These are phyloP conservation scores for Zygaena filipendulae DNA, from an alignment of 2,888 invertebrate genomes.

Conservation along the genomic window DNA sequence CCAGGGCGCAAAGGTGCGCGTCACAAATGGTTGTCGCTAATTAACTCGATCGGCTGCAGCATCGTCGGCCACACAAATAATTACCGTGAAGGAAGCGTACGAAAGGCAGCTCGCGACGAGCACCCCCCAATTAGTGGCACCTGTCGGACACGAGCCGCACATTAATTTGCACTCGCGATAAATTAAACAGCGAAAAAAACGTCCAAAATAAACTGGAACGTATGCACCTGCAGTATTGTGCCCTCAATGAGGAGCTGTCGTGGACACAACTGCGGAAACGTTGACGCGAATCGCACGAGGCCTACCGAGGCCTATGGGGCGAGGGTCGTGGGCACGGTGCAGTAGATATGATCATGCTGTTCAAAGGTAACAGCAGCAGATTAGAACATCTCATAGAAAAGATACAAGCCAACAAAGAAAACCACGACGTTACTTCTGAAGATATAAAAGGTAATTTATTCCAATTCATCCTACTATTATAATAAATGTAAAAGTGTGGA, in stretches of 20 bases:
- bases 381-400: conserved; percentile 88
- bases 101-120: conserved; percentile 38
- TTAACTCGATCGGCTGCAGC: conserved; percentile 39
- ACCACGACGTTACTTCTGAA: conserved; percentile 64
- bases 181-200: conserved; percentile 50
- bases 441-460: conserved; percentile 54
- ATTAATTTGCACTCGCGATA: conserved; percentile 58
- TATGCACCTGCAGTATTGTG: conserved; percentile 57
- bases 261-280: neutral
- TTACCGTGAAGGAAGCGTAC: conserved; percentile 56
- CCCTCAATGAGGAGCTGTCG: too few species aligned
- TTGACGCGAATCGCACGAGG: too few species aligned
- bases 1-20: conserved; percentile 41
- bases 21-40: conserved; percentile 32
- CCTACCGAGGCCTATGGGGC: too few species aligned
- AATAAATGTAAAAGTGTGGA: too few species aligned
- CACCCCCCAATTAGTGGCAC: conserved; percentile 57
- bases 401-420: conserved; percentile 87
- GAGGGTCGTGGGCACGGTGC: conserved; percentile 1
- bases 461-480: too few species aligned
- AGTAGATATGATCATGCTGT: conserved; percentile 79
- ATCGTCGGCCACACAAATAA: conserved; percentile 49
- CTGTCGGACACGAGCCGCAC: conserved; percentile 53
- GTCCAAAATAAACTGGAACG: conserved; percentile 56
- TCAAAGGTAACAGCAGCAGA: conserved; percentile 87